Evolutionary conservation across 2,888 invertebrate genomes (phyloP).

Genomic region (Tachina fera): DNA sequence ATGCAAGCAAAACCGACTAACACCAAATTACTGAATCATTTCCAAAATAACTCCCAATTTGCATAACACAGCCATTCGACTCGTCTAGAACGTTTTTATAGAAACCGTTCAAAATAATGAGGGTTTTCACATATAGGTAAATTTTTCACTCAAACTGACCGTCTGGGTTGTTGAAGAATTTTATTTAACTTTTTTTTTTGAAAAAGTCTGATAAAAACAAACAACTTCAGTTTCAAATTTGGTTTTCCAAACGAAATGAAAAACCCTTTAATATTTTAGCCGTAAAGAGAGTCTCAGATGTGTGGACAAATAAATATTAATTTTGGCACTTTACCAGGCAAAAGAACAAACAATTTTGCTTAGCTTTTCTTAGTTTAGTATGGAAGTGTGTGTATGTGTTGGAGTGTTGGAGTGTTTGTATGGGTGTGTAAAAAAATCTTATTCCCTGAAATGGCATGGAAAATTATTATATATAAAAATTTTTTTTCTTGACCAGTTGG

Average conservation of each 20-base stretch:
- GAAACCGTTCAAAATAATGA: too few species aligned
- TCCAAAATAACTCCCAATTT: too few species aligned
- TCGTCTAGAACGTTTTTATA: too few species aligned
- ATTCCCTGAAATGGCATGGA: slow-evolving; percentile 54
- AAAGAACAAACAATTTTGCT: slow-evolving; percentile 43
- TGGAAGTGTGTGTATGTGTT: neutral
- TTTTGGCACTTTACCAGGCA: slow-evolving; percentile 71
- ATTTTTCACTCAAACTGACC: too few species aligned
- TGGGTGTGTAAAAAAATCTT: slow-evolving; percentile 2
- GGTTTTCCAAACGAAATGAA: neutral
- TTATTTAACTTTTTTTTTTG: too few species aligned
- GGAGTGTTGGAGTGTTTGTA: neutral
- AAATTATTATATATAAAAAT: slow-evolving; percentile 61
- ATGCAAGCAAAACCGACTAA: too few species aligned
- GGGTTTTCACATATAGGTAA: too few species aligned
- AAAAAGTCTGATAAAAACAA: too few species aligned
- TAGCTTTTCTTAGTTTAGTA: slow-evolving; percentile 10
- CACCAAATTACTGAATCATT: too few species aligned
- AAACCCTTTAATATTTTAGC: neutral
- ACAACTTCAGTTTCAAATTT: neutral
- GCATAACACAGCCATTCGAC: too few species aligned
- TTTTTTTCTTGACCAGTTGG: slow-evolving; percentile 78
- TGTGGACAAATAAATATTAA: slow-evolving; percentile 61
- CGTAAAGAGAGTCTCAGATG: slow-evolving; percentile 36
- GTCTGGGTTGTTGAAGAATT: too few species aligned